These are phyloP conservation scores for Poecilia wingei DNA, from an alignment of 2,797 vertebrate species.

Conservation along the genomic window DNA sequence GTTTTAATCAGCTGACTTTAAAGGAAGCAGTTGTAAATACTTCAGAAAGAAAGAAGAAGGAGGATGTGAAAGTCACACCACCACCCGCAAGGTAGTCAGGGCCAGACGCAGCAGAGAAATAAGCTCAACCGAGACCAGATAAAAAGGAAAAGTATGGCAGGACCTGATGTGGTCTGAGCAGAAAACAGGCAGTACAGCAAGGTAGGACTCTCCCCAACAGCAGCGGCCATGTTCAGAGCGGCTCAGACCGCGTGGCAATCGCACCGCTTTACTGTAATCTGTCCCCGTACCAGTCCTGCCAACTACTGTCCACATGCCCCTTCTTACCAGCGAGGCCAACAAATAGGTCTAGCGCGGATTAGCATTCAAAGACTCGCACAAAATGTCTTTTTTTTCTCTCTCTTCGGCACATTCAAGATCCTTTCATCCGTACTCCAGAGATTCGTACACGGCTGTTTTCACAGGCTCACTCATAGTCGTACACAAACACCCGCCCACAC, in stretches of 20 bases:
- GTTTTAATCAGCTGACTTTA: not conserved
- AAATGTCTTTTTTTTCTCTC: not conserved
- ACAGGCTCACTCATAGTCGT: slow-evolving; percentile 50
- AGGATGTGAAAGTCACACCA: not conserved
- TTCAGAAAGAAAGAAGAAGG: not conserved
- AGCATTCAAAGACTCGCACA: slow-evolving; percentile 28
- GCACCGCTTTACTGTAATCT: slow-evolving; percentile 66
- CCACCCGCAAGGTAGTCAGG: not conserved
- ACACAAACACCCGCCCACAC: slow-evolving; percentile 63
- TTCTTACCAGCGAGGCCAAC: slow-evolving; percentile 48
- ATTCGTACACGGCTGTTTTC: slow-evolving; percentile 49
- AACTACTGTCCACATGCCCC: slow-evolving; percentile 51
- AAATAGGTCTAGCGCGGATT: slow-evolving; percentile 59
- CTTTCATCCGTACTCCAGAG: slow-evolving; percentile 35
- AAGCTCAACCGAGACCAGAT: not conserved
- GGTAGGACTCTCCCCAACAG: not conserved
- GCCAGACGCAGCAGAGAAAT: not conserved
- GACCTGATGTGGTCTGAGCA: not conserved
- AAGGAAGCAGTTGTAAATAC: not conserved
- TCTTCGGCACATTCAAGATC: slow-evolving; percentile 12
- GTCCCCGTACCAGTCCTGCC: slow-evolving; percentile 58
- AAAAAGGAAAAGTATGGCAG: not conserved
- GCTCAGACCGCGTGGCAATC: slow-evolving; percentile 51
- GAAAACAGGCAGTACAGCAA: not conserved
- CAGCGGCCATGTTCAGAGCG: slow-evolving; percentile 50